These are phyloP conservation scores for Hippocampus zosterae DNA, from an alignment of 2,113 vertebrate species.

Conservation along the genomic window DNA sequence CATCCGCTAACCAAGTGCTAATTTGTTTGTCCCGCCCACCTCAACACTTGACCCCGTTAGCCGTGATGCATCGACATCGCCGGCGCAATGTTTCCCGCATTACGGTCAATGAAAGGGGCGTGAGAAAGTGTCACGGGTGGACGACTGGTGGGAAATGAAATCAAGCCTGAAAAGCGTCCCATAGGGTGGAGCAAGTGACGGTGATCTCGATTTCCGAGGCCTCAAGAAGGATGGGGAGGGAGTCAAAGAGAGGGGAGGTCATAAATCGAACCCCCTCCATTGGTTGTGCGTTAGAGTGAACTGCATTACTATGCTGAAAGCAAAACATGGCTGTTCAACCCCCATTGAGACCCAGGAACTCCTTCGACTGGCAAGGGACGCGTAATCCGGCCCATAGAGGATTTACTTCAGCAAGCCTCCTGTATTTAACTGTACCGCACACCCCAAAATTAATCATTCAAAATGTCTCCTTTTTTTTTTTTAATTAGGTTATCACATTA, in stretches of 20 bases:
- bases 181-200: not conserved
- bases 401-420: not conserved
- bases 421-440: not conserved
- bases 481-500: too few species aligned
- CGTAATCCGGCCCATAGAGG: not conserved
- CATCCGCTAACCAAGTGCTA: not conserved
- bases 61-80: not conserved
- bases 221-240: not conserved
- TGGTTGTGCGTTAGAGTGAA: not conserved
- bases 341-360: not conserved
- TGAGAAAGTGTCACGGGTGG: not conserved
- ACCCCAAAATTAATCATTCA: too few species aligned
- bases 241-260: not conserved
- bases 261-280: conserved; percentile 1
- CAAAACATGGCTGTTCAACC: not conserved
- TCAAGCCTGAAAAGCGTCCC: not conserved
- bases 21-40: not conserved
- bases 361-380: not conserved
- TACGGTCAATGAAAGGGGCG: not conserved
- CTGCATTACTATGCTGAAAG: conserved; percentile 6
- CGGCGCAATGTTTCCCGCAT: not conserved
- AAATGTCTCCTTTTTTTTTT: too few species aligned
- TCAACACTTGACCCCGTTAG: not conserved
- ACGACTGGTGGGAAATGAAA: not conserved
- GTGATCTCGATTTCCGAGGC: not conserved